Conservation (phyloP, 2,113 vertebrate species). For the Cebidichthys violaceus region DNA sequence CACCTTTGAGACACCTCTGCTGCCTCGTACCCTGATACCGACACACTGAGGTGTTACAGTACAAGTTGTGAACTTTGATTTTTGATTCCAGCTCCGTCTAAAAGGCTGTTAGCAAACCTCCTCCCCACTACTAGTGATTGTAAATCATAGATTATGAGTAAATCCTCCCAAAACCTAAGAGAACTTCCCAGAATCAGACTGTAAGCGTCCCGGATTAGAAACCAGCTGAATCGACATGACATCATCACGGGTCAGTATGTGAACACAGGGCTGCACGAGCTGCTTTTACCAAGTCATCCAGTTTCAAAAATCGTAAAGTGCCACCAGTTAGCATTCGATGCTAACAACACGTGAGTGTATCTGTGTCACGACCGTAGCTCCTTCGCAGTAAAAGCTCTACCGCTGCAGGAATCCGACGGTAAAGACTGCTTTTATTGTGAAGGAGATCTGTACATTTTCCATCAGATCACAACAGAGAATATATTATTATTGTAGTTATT, state of each 20-base stretch:
- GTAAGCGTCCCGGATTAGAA: not conserved
- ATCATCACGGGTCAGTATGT: not conserved
- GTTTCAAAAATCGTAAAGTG: not conserved
- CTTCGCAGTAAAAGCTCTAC: constrained; percentile 17
- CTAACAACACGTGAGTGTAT: not conserved
- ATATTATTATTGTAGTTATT: not conserved
- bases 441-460: not conserved
- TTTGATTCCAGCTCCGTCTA: too few relatives aligned
- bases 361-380: not conserved
- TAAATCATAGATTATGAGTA: not conserved
- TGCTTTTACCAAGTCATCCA: not conserved
- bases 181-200: too few relatives aligned
- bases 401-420: not conserved
- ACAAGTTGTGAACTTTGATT: too few relatives aligned
- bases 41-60: too few relatives aligned
- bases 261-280: not conserved
- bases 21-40: too few relatives aligned
- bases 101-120: not conserved
- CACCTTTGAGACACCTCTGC: too few relatives aligned
- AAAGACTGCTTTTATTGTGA: constrained; percentile 26
- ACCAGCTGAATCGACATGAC: not conserved
- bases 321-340: not conserved
- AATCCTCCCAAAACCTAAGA: too few relatives aligned
- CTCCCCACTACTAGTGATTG: not conserved
- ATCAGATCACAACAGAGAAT: not conserved